These are phyloP conservation scores for Eugnorisma glareosa DNA, from an alignment of 2,888 invertebrate species.

Conservation along the genomic window DNA sequence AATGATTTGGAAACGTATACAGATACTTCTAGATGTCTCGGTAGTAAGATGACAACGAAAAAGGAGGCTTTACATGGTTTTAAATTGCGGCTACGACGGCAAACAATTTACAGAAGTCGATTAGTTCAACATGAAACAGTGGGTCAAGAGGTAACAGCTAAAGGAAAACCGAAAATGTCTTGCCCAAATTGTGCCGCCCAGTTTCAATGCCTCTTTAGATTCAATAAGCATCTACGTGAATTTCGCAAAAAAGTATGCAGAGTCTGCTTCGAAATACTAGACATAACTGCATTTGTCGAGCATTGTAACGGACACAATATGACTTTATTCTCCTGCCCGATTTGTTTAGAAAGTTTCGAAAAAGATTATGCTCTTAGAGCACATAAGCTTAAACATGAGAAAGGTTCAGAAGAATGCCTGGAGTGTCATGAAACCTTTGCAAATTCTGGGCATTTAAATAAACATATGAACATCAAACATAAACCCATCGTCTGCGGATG, in stretches of 20 bases:
- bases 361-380: constrained; percentile 40
- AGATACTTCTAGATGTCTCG: constrained; percentile 51
- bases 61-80: constrained; percentile 62
- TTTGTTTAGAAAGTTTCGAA: constrained; percentile 71
- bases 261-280: constrained; percentile 68
- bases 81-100: constrained; percentile 44
- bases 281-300: constrained; percentile 55
- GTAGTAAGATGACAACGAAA: constrained; percentile 48
- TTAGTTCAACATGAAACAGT: constrained; percentile 4
- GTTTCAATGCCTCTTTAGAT: constrained; percentile 60
- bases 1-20: constrained; percentile 55
- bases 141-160: constrained; percentile 1
- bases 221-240: constrained; percentile 73
- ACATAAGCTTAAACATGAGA: constrained; percentile 64
- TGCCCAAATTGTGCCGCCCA: constrained; percentile 73
- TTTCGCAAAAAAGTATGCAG: constrained; percentile 71
- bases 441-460: constrained; percentile 56
- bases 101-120: constrained; percentile 29
- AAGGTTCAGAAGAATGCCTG: constrained; percentile 64
- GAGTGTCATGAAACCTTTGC: constrained; percentile 73
- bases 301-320: constrained; percentile 68
- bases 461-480: constrained; percentile 71
- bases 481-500: constrained; percentile 71
- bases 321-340: constrained; percentile 63
- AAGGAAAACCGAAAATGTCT: constrained; percentile 43